A percentile compares a stretch with the other conserved stretches of the same genome.
phyloP scores from a whole-genome alignment of 1,140 invertebrate genomes.

The Telenomus remus region DNA sequence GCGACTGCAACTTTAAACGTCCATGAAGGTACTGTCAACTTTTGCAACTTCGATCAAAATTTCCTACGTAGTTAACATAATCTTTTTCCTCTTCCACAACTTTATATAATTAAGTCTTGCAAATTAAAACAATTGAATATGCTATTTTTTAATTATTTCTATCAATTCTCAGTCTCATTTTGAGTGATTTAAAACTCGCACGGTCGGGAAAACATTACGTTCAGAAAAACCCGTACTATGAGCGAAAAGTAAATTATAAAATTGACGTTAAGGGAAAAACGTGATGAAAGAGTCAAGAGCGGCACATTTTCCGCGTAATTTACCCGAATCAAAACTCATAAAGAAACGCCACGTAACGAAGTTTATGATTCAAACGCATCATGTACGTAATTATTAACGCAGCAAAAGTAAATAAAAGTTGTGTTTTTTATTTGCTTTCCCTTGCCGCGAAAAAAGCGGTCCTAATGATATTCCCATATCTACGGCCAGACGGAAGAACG shows the following conservation, averaged over 20 bases:
- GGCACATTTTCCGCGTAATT: conserved; percentile 29
- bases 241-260: conserved; percentile 8
- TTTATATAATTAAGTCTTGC: too few species aligned
- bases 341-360: conserved; percentile 30
- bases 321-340: conserved; percentile 24
- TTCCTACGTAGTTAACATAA: too few species aligned
- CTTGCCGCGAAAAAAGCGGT: conserved; percentile 4
- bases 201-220: too few species aligned
- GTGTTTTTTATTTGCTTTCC: conserved; percentile 10
- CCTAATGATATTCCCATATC: conserved; percentile 52
- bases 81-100: too few species aligned
- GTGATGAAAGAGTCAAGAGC: conserved; percentile 9
- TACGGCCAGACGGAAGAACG: conserved; percentile 66
- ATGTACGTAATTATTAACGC: conserved; percentile 37
- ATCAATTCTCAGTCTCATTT: too few species aligned
- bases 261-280: neutral
- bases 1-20: conserved; percentile 91
- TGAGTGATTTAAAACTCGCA: too few species aligned
- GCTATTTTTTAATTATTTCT: too few species aligned
- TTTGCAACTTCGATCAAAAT: neutral
- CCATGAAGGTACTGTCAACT: conserved; percentile 85
- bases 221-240: conserved; percentile 8
- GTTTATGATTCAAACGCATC: conserved; percentile 32
- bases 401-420: conserved; percentile 19
- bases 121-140: too few species aligned